Evolutionary conservation across 2,113 vertebrate species (phyloP), one percentile per base, ranked within the genome.

Genomic region (Gasterosteus aculeatus): DNA sequence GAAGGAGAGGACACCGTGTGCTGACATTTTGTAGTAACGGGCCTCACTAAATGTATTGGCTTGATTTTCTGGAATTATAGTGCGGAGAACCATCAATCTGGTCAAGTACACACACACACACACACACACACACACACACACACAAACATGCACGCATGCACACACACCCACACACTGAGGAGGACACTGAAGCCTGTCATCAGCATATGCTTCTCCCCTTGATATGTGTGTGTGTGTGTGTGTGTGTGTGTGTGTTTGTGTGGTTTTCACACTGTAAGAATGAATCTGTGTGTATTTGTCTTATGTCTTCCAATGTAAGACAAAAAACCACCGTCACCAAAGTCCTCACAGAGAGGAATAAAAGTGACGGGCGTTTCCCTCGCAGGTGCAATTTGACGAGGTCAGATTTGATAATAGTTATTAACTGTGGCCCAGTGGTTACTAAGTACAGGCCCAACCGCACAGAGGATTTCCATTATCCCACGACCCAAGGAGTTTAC

Each of bases 401-500:
- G 66, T 80, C 68, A 70, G 57, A 81, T 81, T 73, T 82, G 12
- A 75, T 69, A 56, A 68, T 65, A 58, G 73, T 84, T 66, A 84
- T 80, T 80, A 84, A 57, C 68, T 42, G 41, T 54, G 44, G 75
- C 71, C 18, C 46, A 39, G 46, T 63, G 74, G 87, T 78, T 77
- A 46, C 67, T 75, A 58, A 82, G 53, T 71, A 33, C 18, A 81
- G 33, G 33, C 42, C 61, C 68, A 72, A 77, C 41, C 78, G 73
- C 53, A 64, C 16, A 42, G 47, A 72, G 54, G 29, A 77, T 77
- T 84, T 80, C 60, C 59, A 85, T 83, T 83, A 83, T 89, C 33
- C 66, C 59, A 56, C 76, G 80, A 86, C 78, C 82, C 22, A 33
- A 75, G 63, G 72, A 82, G 57, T 84, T 89, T 77, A 83, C 72